These are phyloP conservation scores for Coranthus polyacanthus DNA, from an alignment of 2,797 vertebrate species.

Conservation along the genomic window DNA sequence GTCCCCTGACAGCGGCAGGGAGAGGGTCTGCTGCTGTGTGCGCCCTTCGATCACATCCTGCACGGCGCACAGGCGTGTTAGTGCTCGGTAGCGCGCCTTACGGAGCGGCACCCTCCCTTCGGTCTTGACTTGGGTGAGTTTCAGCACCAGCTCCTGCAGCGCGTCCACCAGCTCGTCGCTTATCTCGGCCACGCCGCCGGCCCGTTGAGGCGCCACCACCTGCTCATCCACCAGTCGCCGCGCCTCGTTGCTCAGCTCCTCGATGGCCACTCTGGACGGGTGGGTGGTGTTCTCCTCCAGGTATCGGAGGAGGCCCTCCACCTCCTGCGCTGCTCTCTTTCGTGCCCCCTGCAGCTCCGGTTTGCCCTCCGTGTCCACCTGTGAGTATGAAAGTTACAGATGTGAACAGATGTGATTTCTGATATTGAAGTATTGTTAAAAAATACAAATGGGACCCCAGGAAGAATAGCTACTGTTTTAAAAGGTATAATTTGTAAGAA, in stretches of 20 bases:
- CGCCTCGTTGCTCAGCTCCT: conserved; percentile 90
- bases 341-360: conserved; percentile 91
- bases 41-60: conserved; percentile 94
- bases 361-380: conserved; percentile 93
- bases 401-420: neutral
- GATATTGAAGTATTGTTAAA: too few relatives aligned
- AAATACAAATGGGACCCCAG: too few relatives aligned
- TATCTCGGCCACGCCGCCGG: conserved; percentile 82
- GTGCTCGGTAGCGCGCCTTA: conserved; percentile 93
- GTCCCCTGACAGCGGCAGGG: conserved; percentile 92
- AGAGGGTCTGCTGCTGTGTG: conserved; percentile 88
- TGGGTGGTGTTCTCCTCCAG: conserved; percentile 95
- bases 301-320: conserved; percentile 92
- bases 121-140: conserved; percentile 95
- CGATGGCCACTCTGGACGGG: conserved; percentile 90
- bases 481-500: too few relatives aligned
- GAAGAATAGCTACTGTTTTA: too few relatives aligned
- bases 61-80: conserved; percentile 93
- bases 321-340: conserved; percentile 92
- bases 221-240: conserved; percentile 89
- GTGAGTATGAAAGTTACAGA: neutral
- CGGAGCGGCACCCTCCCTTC: conserved; percentile 92
- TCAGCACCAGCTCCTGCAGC: conserved; percentile 91
- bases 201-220: conserved; percentile 88
- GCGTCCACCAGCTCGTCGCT: conserved; percentile 93